Base-by-base conservation (phyloP, 2,888 invertebrate species). In the Parelbella ahira region DNA sequence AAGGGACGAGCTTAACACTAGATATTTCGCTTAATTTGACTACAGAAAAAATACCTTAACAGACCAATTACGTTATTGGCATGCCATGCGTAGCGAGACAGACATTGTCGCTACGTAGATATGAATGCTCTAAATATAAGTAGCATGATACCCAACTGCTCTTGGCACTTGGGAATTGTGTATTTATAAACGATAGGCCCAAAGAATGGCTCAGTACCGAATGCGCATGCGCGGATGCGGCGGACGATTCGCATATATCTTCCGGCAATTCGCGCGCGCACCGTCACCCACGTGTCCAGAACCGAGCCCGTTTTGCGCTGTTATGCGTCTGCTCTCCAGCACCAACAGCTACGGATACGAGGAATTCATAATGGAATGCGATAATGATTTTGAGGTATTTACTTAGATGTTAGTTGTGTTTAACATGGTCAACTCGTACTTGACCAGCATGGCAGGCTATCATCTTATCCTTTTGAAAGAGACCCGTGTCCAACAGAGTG, bases 351-450 rank as follows among this genome's bases (percentile, higher is more conserved):
- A 64, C 56, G 74, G 74, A 48, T 84, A 73, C 60, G 63, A 79
- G 43, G 72, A 78, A 43, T 83, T 86, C 64, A 62, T 83, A 19
- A 86, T 86, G 86, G 83, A 82, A 60, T 64, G 66, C 58, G 73
- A 74, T 51, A 73, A 76, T 60, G 79, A 84, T 56, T 84, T 84
- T 64, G 84, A 84, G 82, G 86, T 84, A 64, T 62, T 46, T 61
- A n/a, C n/a, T n/a, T n/a, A n/a, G n/a, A n/a, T n/a, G n/a, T n/a
- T n/a, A n/a, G n/a, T n/a, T n/a, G n/a, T n/a, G n/a, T n/a, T n/a
- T n/a, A n/a, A n/a, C n/a, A n/a, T n/a, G n/a, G n/a, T n/a, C n/a
- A n/a, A n/a, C n/a, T n/a, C n/a, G n/a, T n/a, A n/a, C n/a, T n/a
- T n/a, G n/a, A n/a, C n/a, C n/a, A n/a, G n/a, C n/a, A n/a, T n/a